These are phyloP conservation scores for Centropristis striata DNA, from an alignment of 2,113 vertebrate species.

Conservation along the genomic window DNA sequence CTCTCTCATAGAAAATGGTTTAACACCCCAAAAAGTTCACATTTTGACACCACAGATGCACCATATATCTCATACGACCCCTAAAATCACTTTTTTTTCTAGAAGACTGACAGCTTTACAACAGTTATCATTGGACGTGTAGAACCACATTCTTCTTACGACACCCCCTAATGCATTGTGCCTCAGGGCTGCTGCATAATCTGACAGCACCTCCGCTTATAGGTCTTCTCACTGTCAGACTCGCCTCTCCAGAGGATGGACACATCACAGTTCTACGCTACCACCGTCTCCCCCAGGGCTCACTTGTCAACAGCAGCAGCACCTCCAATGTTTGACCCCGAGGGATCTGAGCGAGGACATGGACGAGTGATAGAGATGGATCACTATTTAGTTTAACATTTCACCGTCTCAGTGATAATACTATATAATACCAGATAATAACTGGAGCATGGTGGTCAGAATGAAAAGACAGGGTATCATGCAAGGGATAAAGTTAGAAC, in stretches of 20 bases:
- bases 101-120: constrained; percentile 8
- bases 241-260: constrained; percentile 62
- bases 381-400: too few species aligned
- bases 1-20: background rate
- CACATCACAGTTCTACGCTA: constrained; percentile 52
- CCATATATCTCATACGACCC: background rate
- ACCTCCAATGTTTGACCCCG: constrained; percentile 58
- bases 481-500: too few species aligned
- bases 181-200: constrained; percentile 64
- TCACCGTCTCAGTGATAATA: too few species aligned
- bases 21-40: background rate
- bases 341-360: constrained; percentile 26
- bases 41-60: background rate
- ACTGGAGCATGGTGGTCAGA: too few species aligned
- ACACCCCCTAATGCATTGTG: constrained; percentile 8
- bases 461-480: too few species aligned
- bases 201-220: constrained; percentile 67
- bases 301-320: constrained; percentile 68
- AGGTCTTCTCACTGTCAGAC: constrained; percentile 66
- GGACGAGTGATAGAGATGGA: background rate
- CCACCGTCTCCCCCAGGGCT: constrained; percentile 43
- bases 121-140: constrained; percentile 12
- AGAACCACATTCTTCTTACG: background rate
- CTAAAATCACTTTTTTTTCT: background rate
- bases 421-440: too few species aligned